Conservation (phyloP, 2,888 invertebrate genomes). For the Pharmacophagus antenor region DNA sequence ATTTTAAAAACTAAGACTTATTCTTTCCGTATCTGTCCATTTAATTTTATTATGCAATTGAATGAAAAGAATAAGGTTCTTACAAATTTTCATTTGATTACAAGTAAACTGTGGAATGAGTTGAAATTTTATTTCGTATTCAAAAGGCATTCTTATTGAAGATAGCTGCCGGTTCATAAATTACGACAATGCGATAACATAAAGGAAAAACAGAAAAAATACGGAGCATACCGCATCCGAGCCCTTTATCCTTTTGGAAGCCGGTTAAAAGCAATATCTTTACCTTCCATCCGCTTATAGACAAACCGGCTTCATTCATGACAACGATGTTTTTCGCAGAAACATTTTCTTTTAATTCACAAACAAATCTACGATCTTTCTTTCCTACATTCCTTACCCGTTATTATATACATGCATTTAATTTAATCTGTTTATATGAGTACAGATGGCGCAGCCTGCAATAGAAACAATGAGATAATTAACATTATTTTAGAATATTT, state of each 20-base stretch:
- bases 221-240: no score
- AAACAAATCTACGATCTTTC: neutral
- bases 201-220: no score
- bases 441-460: conserved; percentile 2
- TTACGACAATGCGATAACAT: no score
- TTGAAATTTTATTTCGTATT: conserved; percentile 16
- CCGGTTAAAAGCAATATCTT: neutral
- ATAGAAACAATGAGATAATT: conserved; percentile 4
- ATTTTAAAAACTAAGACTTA: no score
- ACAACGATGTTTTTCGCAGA: no score
- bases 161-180: no score
- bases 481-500: neutral
- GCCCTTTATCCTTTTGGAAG: no score
- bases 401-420: neutral
- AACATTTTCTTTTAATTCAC: neutral
- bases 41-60: no score
- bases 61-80: no score
- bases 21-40: no score
- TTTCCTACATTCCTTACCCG: neutral
- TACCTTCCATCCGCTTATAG: neutral
- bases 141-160: neutral
- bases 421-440: neutral
- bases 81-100: no score
- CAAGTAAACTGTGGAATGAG: no score
- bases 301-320: neutral